Evolutionary conservation across 2,888 invertebrate genomes (phyloP).

Genomic region (Blastobasis adustella): DNA sequence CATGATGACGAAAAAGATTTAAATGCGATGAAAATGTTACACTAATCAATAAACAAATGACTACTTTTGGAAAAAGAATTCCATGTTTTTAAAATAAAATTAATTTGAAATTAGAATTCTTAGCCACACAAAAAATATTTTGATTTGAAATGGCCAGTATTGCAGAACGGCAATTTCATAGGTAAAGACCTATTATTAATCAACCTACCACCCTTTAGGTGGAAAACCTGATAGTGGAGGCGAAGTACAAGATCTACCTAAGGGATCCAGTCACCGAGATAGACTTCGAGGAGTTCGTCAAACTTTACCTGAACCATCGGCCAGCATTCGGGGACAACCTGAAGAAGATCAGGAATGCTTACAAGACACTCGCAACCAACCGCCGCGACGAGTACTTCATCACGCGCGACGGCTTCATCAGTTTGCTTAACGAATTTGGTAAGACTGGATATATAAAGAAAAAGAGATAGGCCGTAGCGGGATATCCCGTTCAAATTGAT

Average conservation of each 20-base stretch:
- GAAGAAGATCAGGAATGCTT: conserved; percentile 59
- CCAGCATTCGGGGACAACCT: conserved; percentile 73
- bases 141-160: no score
- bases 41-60: no score
- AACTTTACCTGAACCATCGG: conserved; percentile 79
- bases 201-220: conserved; percentile 44
- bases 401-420: conserved; percentile 51
- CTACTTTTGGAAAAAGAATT: no score
- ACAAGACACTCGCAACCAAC: conserved; percentile 48
- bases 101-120: no score
- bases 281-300: conserved; percentile 79
- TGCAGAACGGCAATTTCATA: no score
- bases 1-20: no score
- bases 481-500: no score
- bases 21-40: no score
- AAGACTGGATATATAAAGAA: neutral
- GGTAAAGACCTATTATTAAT: no score
- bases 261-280: conserved; percentile 67
- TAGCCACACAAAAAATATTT: no score
- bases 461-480: no score
- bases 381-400: conserved; percentile 28
- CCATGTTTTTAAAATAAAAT: no score
- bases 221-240: conserved; percentile 76
- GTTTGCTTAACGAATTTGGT: conserved; percentile 50
- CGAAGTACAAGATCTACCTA: conserved; percentile 68